Percentiles rank a stretch among this genome's conserved stretches.
These are phyloP conservation scores for Morbakka virulenta DNA, from an alignment of 30 jellyfish, hydroid and myxozoan species.

Conservation along the genomic window DNA sequence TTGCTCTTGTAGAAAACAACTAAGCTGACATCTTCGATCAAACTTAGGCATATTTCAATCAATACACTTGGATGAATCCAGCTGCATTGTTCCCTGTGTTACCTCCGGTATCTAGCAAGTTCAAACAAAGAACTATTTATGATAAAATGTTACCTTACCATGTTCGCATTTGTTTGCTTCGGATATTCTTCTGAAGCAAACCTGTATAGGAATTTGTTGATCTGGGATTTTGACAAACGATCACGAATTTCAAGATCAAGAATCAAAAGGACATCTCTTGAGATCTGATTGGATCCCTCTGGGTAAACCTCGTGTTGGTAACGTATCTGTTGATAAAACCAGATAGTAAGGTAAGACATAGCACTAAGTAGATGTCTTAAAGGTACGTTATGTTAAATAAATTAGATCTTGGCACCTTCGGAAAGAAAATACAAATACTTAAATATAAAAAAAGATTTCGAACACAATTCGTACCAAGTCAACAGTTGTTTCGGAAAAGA, in stretches of 20 bases:
- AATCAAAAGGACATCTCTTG: constrained; percentile 89
- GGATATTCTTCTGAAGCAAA: constrained; percentile 90
- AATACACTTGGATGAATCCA: too few relatives aligned
- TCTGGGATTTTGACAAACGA: constrained; percentile 79
- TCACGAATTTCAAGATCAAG: constrained; percentile 90
- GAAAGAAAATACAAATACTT: not conserved
- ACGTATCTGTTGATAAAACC: constrained; percentile 60
- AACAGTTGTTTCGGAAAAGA: too few relatives aligned
- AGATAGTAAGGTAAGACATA: not conserved
- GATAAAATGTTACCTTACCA: too few relatives aligned
- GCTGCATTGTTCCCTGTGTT: too few relatives aligned
- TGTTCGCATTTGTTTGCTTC: constrained; percentile 86
- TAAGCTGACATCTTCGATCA: too few relatives aligned
- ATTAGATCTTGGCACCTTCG: not conserved
- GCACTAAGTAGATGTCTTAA: not conserved
- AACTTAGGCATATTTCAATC: too few relatives aligned
- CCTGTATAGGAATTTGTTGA: constrained; percentile 85
- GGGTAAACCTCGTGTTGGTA: constrained; percentile 95
- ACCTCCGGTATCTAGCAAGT: too few relatives aligned
- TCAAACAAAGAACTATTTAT: too few relatives aligned
- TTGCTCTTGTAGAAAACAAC: too few relatives aligned
- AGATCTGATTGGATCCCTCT: constrained; percentile 61
- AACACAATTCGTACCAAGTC: too few relatives aligned
- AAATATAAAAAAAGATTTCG: too few relatives aligned
- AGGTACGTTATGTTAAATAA: not conserved